Base-by-base conservation (phyloP, 2,113 vertebrate genomes). In the Corapipo altera region DNA sequence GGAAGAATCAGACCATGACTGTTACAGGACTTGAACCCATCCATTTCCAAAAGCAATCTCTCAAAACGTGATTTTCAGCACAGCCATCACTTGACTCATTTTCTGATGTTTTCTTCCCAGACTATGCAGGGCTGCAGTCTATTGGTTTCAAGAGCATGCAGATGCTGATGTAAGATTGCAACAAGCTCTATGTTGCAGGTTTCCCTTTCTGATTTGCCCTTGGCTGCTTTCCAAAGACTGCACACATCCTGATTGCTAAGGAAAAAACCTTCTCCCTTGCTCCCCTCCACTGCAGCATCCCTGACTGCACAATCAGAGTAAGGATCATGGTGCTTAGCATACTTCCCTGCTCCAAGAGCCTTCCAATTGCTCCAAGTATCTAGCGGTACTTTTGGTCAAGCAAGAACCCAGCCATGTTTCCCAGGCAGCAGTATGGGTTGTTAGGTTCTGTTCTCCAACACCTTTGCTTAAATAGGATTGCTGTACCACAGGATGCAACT, bases 201-300 rank as follows among this genome's bases (percentile, higher is more conserved):
- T 79, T 84, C 48, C 59, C 46, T 35, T 59, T 66, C 79, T 0
- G 1, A 85, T 76, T 46, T 0, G 0, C 6, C 9, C 18, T 43
- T 51, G 78, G 13, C 23, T 90, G 54, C 46, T 92, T 83, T 92
- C 92, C 91, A 81, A 77, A 83, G 72, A 23, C 37, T 20, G 21
- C 26, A 24, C 23, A 52, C 13, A 28, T 52, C 35, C 52, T 4
- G 2, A 66, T 15, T 37, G 6, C 22, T 52, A 73, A 12, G 30
- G 67, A 76, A 92, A 91, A 80, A 9, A 35, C 28, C 37, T 67
- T 78, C 39, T 70, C 33, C 39, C 48, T 70, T 88, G 22, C 32
- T 61, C 43, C 30, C 23, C 24, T 3, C 11, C 21, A 43, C 30
- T 23, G 6, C 8, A 32, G 58, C n/a, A 73, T 28, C 69, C 15